Evolutionary conservation across 2,797 vertebrate species (phyloP), one percentile per base, ranked within the genome.

Genomic region (Sphaeramia orbicularis): DNA sequence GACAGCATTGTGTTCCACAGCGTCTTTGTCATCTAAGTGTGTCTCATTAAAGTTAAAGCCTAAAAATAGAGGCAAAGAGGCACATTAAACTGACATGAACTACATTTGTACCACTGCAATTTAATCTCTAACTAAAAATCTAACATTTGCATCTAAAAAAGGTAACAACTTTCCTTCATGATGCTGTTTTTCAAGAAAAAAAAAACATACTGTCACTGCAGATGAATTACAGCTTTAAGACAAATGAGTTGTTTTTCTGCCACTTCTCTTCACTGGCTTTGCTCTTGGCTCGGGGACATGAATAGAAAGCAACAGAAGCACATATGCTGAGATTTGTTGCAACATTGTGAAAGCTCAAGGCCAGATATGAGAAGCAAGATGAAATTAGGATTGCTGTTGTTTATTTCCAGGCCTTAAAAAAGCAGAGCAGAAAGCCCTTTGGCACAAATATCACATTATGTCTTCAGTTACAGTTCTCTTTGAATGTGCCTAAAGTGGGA

Each of bases 371-470:
- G 53, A 56, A 15, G 43, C 0, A 5, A 57, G 16, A 80, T 69
- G 14, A 84, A 81, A 83, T 81, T 66, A 81, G 19, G 32, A 64
- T 48, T 3, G 50, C 49, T 78, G 62, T 61, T 80, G 74, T 78
- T 85, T 74, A 76, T 67, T 74, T 67, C 59, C 36, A 21, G 60
- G 52, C 58, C 61, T 55, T 27, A 27, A 27, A 61, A 51, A 77
- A 72, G 71, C 40, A 50, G 43, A 74, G 43, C 21, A 41, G 16
- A 52, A 36, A 67, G 37, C 66, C 84, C 65, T 51, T 32, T 54
- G 67, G 77, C 65, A 54, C 30, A 54, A 72, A 71, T 21, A 66
- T 65, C 42, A 44, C 61, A 69, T 69, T 35, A 48, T 21, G 16
- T 72, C 43, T 67, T 35, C 49, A 63, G 50, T 72, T 76, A 64